Conservation (phyloP, 2,797 vertebrate species). For the Anguilla pacifica region DNA sequence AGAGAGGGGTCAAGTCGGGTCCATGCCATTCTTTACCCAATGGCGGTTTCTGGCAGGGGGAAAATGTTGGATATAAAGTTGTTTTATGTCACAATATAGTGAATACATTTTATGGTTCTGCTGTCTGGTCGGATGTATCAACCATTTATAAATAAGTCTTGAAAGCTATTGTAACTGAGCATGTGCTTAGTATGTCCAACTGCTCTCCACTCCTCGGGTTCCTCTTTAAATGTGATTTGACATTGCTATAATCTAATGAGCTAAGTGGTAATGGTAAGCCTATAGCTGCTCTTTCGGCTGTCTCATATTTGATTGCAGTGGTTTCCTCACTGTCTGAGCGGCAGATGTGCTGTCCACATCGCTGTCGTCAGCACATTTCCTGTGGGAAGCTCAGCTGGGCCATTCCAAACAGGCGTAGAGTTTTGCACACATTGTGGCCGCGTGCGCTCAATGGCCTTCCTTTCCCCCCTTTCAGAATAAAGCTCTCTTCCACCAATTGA, state of each 20-base stretch:
- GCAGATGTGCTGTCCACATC: not conserved
- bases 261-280: not conserved
- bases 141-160: not conserved
- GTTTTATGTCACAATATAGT: not conserved
- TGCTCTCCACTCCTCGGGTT: not conserved
- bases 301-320: not conserved
- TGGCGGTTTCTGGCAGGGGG: not conserved
- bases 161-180: not conserved
- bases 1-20: not conserved
- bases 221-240: not conserved
- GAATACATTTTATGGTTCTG: not conserved
- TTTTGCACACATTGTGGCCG: constrained; percentile 43
- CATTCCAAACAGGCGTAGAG: constrained; percentile 14
- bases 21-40: not conserved
- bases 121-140: not conserved
- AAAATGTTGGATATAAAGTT: not conserved
- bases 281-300: not conserved
- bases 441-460: constrained; percentile 45
- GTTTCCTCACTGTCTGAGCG: not conserved
- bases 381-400: constrained; percentile 41
- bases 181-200: not conserved
- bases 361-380: constrained; percentile 53
- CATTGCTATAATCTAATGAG: not conserved
- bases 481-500: constrained; percentile 91
- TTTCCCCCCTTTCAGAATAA: constrained; percentile 78